Evolutionary conservation across 2,797 vertebrate species (phyloP).

Genomic region (Anguilla marmorata): DNA sequence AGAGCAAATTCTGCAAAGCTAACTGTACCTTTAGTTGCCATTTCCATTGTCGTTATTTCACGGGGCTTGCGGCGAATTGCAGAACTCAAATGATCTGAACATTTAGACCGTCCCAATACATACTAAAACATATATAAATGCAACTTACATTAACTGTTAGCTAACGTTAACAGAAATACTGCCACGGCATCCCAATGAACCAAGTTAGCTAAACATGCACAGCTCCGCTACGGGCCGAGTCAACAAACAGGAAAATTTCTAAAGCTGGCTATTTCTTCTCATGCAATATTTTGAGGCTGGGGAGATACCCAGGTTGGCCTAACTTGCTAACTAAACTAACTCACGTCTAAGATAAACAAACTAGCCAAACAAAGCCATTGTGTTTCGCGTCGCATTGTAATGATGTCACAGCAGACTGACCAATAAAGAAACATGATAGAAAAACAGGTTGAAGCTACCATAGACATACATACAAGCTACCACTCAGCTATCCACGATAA

Average conservation of each 20-base stretch:
- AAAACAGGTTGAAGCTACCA: not conserved
- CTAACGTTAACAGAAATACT: not conserved
- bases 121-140: not conserved
- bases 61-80: not conserved
- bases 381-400: not conserved
- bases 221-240: not conserved
- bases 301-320: too few relatives aligned
- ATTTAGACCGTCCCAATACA: not conserved
- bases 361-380: not conserved
- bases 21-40: slow-evolving; percentile 54
- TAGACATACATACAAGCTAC: too few relatives aligned
- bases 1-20: not conserved
- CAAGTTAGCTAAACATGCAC: not conserved
- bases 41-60: slow-evolving; percentile 54
- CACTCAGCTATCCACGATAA: too few relatives aligned
- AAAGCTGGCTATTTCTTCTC: too few relatives aligned
- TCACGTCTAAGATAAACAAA: not conserved
- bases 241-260: not conserved
- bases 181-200: not conserved
- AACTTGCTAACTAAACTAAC: not conserved
- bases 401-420: not conserved
- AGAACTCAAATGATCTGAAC: not conserved
- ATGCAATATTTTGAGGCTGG: too few relatives aligned
- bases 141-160: not conserved
- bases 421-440: not conserved